Conservation (phyloP, 2,797 vertebrate species). For the Propithecus deckenii region DNA sequence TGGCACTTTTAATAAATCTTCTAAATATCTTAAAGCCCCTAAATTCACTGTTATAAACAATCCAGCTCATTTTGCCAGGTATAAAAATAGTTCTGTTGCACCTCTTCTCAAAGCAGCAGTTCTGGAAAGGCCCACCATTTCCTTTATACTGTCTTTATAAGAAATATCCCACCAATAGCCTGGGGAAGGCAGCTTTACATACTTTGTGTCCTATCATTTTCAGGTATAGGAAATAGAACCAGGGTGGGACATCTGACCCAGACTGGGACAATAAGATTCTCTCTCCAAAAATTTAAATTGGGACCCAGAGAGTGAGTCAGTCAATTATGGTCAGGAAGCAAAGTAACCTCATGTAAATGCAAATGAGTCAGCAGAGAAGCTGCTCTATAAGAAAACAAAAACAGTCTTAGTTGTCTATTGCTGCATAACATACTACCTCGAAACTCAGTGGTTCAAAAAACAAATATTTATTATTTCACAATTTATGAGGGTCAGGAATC, state of each 20-base stretch:
- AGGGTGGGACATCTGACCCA: not conserved
- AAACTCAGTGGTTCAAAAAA: not conserved
- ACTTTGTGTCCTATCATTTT: not conserved
- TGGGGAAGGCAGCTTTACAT: not conserved
- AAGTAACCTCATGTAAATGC: not conserved
- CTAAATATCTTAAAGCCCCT: not conserved
- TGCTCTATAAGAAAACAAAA: not conserved
- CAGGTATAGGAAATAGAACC: not conserved
- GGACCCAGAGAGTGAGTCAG: not conserved
- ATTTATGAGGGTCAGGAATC: not conserved
- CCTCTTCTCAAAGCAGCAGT: conserved; percentile 28
- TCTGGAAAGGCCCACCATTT: not conserved
- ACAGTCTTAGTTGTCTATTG: not conserved
- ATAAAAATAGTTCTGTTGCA: not conserved
- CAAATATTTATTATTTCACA: not conserved
- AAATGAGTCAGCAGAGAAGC: not conserved
- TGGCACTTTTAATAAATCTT: conserved; percentile 9
- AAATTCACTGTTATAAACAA: not conserved
- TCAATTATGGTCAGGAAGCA: not conserved
- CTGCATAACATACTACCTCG: not conserved
- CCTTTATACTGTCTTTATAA: not conserved
- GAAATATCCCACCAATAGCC: not conserved
- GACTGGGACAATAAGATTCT: not conserved
- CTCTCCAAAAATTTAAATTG: not conserved
- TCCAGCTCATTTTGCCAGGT: not conserved